phyloP scores from a whole-genome alignment of 2,888 invertebrate genomes.

The Dysmachus trigonus region DNA sequence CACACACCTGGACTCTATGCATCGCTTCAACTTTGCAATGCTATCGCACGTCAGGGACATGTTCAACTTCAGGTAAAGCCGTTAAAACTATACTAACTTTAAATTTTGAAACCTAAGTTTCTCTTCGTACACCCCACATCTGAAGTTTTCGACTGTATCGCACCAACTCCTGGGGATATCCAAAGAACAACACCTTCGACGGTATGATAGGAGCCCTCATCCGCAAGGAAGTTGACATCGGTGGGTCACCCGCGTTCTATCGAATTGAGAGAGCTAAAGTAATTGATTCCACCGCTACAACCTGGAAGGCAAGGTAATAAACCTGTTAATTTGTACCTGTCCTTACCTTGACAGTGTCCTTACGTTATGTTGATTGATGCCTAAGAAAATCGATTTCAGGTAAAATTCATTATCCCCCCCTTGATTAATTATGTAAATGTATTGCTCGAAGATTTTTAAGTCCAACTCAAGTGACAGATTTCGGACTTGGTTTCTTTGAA shows the following conservation, averaged over 20 bases:
- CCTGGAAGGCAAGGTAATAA: constrained; percentile 70
- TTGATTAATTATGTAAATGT: background rate
- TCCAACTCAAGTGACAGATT: background rate
- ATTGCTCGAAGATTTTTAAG: background rate
- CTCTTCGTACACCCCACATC: background rate
- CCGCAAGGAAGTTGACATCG: constrained; percentile 70
- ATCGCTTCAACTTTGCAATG: constrained; percentile 71
- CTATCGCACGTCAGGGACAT: constrained; percentile 70
- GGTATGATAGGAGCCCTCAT: constrained; percentile 72
- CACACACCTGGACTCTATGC: constrained; percentile 70
- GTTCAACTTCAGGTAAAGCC: constrained; percentile 73
- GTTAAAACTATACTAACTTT: background rate
- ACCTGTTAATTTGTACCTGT: background rate
- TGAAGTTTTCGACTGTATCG: constrained; percentile 58
- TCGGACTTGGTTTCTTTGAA: background rate
- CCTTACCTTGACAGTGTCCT: background rate
- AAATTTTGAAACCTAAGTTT: background rate
- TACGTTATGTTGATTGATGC: background rate
- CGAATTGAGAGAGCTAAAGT: constrained; percentile 70
- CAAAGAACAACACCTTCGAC: constrained; percentile 69
- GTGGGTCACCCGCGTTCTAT: constrained; percentile 73
- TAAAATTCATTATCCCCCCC: background rate
- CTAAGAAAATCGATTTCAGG: background rate
- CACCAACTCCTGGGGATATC: constrained; percentile 71
- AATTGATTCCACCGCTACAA: constrained; percentile 70